Base-by-base conservation (phyloP, 2,113 vertebrate species). In the Lepidothrix coronata region DNA sequence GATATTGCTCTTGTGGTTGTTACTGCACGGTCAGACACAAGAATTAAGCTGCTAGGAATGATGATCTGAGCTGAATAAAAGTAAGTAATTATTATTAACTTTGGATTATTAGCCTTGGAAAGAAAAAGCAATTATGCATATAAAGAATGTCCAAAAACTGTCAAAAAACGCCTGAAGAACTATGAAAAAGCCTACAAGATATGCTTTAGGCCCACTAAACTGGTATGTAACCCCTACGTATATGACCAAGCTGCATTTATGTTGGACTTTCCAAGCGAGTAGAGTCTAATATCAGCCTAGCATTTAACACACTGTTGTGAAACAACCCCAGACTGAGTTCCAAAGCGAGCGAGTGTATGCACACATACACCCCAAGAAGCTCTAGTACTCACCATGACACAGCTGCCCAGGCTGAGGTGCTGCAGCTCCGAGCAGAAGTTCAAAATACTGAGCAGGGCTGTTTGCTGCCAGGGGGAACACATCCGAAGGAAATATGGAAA, bases 321-420 rank as follows among this genome's bases (percentile, higher is more conserved):
- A 84, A 71, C 4, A 55, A 89, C 18, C 19, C 21, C 22, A 46
- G 30, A 48, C 0, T 11, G 46, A 41, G 58, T 12, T 71, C 33
- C 23, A 54, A 84, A 87, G n/a, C 28, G 62, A 76, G 19, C 0
- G 0, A 33, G 27, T 6, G 16, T 1, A 3, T 10, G 23, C 25
- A 48, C 9, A 27, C 31, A 19, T 3, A 5, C 22, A 20, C 39
- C 10, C 12, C 5, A 4, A 14, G 10, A 0, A 17, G 54, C n/a
- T 37, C 28, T 79, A 82, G 89, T 44, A 98, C 99, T 99, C 96
- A 99, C 99, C 99, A 99, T 99, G 79, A 99, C 98, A 14, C 99
- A 99, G 97, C 99, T 99, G 85, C 99, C 99, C 70, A 99, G 97
- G 98, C 99, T 99, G 93, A 99, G 98, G 97, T 99, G 99, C 94